A percentile compares a stretch with the other conserved stretches of the same genome.
Evolutionary conservation across 1,140 invertebrate species (phyloP).

Genomic region (Drosophila takahashii): DNA sequence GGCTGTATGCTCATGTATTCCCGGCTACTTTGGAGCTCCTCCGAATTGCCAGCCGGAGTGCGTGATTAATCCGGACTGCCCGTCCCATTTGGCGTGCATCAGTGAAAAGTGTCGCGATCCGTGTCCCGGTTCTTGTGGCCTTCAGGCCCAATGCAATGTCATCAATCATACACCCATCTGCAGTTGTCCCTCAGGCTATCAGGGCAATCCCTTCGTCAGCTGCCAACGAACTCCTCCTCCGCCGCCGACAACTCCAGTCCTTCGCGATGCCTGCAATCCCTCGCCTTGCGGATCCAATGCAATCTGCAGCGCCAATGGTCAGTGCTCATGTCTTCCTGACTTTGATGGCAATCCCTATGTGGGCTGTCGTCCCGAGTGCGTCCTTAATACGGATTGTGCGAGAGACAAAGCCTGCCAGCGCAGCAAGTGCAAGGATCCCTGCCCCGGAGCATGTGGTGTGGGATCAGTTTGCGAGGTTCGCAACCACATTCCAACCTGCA

Average conservation of each 20-base stretch:
- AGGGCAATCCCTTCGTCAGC: slow-evolving; percentile 92
- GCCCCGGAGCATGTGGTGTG: slow-evolving; percentile 90
- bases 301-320: slow-evolving; percentile 85
- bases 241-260: slow-evolving; percentile 48
- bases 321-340: slow-evolving; percentile 86
- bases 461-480: slow-evolving; percentile 89
- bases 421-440: slow-evolving; percentile 90
- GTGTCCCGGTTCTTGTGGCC: slow-evolving; percentile 91
- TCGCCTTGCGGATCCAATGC: slow-evolving; percentile 91
- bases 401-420: slow-evolving; percentile 88
- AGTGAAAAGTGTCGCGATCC: slow-evolving; percentile 91
- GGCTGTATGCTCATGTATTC: slow-evolving; percentile 91
- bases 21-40: slow-evolving; percentile 89
- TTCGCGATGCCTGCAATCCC: slow-evolving; percentile 86
- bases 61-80: slow-evolving; percentile 90
- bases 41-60: slow-evolving; percentile 92
- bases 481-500: slow-evolving; percentile 90
- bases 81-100: slow-evolving; percentile 88
- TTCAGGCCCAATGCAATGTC: slow-evolving; percentile 92
- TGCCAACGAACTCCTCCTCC: slow-evolving; percentile 86
- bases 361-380: slow-evolving; percentile 92
- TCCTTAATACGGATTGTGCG: slow-evolving; percentile 92
- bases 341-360: slow-evolving; percentile 91
- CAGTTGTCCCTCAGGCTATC: slow-evolving; percentile 89
- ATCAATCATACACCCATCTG: slow-evolving; percentile 94